Conservation (phyloP, 2,113 vertebrate species). For the Nerophis ophidion region DNA sequence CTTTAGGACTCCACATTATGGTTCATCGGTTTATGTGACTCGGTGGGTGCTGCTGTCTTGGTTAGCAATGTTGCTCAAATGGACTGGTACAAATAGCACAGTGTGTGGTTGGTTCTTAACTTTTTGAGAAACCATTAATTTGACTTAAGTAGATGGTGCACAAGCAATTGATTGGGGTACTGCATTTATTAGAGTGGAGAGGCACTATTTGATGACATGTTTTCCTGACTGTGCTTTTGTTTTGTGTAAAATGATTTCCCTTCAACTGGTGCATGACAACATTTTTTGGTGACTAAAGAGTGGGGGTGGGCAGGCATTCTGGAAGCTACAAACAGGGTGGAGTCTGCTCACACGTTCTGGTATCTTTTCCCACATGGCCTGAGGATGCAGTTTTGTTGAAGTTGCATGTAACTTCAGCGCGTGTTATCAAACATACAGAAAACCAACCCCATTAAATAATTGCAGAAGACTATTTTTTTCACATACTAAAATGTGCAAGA, state of each 20-base stretch:
- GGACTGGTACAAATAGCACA: too few relatives aligned
- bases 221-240: not conserved
- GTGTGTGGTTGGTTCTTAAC: too few relatives aligned
- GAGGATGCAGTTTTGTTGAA: not conserved
- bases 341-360: not conserved
- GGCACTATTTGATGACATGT: too few relatives aligned
- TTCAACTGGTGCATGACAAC: not conserved
- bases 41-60: too few relatives aligned
- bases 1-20: not conserved
- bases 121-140: too few relatives aligned
- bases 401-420: not conserved
- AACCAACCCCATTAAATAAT: not conserved
- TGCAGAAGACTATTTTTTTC: not conserved
- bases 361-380: not conserved
- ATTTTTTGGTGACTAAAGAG: not conserved
- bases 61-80: too few relatives aligned
- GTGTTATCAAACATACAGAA: not conserved
- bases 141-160: too few relatives aligned
- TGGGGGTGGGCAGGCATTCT: not conserved
- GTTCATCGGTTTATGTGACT: not conserved
- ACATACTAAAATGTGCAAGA: conserved; percentile 6
- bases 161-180: too few relatives aligned
- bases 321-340: not conserved
- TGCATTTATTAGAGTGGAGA: too few relatives aligned
- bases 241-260: not conserved